Evolutionary conservation across 2,888 invertebrate genomes (phyloP).

Genomic region (Tineola bisselliella): DNA sequence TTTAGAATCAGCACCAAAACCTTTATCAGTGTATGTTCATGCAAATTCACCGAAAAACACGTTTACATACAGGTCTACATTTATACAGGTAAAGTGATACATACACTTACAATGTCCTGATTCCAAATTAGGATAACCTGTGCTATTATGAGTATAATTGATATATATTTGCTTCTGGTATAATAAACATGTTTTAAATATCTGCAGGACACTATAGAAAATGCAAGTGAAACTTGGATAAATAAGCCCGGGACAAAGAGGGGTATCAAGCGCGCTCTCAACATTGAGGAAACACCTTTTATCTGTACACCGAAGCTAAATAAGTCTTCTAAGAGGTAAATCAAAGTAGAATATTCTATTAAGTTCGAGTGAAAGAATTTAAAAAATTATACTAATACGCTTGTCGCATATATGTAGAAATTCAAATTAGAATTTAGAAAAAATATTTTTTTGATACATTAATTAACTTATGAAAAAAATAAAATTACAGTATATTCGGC

Average conservation of each 20-base stretch:
- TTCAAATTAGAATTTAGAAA: too few species aligned
- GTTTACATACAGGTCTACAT: constrained; percentile 56
- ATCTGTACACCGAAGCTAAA: constrained; percentile 66
- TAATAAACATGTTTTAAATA: too few species aligned
- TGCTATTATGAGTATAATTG: too few species aligned
- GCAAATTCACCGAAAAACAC: constrained; percentile 48
- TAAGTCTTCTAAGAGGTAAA: constrained; percentile 2
- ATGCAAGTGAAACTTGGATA: constrained; percentile 54
- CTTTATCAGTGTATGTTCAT: constrained; percentile 69
- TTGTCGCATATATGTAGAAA: too few species aligned
- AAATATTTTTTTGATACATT: too few species aligned
- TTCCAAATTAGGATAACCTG: too few species aligned
- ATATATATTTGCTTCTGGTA: too few species aligned
- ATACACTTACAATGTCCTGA: too few species aligned
- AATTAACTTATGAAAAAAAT: too few species aligned
- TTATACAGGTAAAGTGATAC: constrained; percentile 60
- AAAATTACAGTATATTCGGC: constrained; percentile 27
- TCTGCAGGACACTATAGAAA: constrained; percentile 60
- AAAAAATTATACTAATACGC: too few species aligned
- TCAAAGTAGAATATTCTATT: too few species aligned
- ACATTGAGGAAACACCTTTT: constrained; percentile 69
- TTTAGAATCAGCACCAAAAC: constrained; percentile 63
- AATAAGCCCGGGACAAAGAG: constrained; percentile 43
- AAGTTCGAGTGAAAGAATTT: background rate
- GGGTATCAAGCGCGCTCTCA: constrained; percentile 50